Evolutionary conservation across 2,797 vertebrate species (phyloP).

Genomic region (Eleutherodactylus coqui): DNA sequence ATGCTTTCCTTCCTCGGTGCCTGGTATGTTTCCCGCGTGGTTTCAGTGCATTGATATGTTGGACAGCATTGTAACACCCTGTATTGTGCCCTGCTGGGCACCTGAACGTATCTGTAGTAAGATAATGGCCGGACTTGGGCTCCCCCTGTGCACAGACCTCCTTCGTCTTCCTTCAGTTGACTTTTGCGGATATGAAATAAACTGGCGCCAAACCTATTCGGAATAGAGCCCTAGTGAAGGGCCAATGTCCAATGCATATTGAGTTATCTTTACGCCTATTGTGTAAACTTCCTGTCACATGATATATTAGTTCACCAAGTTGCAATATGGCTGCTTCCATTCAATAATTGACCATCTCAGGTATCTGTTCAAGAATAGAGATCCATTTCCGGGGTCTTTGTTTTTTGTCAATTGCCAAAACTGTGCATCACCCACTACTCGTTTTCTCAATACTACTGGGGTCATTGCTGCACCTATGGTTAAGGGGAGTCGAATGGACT

Average conservation of each 20-base stretch:
- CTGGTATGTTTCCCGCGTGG: conserved; percentile 30
- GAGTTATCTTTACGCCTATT: neutral
- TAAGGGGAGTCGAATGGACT: no score
- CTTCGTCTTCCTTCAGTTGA: conserved; percentile 25
- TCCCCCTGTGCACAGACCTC: neutral
- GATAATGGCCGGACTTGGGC: conserved; percentile 3
- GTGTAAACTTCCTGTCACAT: neutral
- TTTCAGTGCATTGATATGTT: conserved; percentile 16
- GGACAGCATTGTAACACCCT: neutral
- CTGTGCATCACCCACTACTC: neutral
- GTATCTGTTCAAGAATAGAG: neutral
- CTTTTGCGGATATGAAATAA: neutral
- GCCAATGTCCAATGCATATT: neutral
- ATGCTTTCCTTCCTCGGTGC: conserved; percentile 3
- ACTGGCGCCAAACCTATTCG: neutral
- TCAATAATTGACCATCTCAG: conserved; percentile 6
- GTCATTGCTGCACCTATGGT: no score
- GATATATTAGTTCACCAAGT: neutral
- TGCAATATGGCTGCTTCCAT: neutral
- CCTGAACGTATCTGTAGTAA: neutral
- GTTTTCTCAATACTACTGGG: neutral
- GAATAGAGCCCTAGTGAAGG: neutral
- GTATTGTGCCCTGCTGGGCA: neutral
- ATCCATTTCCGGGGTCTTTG: neutral
- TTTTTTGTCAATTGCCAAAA: neutral